Conservation (phyloP, 2,113 vertebrate species). For the Hyperopisus bebe region DNA sequence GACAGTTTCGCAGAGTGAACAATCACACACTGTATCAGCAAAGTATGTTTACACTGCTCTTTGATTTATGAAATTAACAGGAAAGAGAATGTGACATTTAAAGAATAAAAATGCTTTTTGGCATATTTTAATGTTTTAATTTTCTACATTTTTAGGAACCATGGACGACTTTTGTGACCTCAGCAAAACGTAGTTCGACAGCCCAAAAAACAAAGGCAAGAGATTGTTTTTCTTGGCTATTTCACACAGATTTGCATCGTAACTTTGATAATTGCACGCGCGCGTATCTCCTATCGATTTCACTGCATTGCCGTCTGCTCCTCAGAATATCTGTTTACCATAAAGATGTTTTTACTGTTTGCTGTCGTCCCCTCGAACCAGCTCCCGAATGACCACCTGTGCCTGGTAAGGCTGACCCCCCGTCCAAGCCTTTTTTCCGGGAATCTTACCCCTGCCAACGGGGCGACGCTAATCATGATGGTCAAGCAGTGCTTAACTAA, state of each 20-base stretch:
- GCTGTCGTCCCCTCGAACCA: conserved; percentile 26
- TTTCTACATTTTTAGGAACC: conserved; percentile 63
- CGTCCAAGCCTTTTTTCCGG: conserved; percentile 69
- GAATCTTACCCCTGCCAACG: conserved; percentile 65
- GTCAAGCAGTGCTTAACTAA: conserved; percentile 82
- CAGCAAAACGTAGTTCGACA: conserved; percentile 36
- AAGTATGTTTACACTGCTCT: not conserved
- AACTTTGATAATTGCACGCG: not conserved
- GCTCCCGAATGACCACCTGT: conserved; percentile 68
- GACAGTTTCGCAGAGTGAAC: not conserved
- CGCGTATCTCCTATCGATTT: too few relatives aligned
- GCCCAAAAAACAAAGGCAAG: conserved; percentile 59
- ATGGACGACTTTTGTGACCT: conserved; percentile 68
- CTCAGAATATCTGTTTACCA: not conserved
- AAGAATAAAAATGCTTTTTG: not conserved
- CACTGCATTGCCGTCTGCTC: not conserved
- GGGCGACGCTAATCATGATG: conserved; percentile 71
- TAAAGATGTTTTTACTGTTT: not conserved
- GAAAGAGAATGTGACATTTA: not conserved
- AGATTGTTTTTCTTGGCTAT: not conserved
- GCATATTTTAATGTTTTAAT: not conserved
- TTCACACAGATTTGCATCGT: not conserved
- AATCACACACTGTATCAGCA: not conserved
- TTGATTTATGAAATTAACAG: not conserved
- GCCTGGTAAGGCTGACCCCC: conserved; percentile 78